Evolutionary conservation across 2,797 vertebrate genomes (phyloP).

Genomic region (Chaunax sp.): DNA sequence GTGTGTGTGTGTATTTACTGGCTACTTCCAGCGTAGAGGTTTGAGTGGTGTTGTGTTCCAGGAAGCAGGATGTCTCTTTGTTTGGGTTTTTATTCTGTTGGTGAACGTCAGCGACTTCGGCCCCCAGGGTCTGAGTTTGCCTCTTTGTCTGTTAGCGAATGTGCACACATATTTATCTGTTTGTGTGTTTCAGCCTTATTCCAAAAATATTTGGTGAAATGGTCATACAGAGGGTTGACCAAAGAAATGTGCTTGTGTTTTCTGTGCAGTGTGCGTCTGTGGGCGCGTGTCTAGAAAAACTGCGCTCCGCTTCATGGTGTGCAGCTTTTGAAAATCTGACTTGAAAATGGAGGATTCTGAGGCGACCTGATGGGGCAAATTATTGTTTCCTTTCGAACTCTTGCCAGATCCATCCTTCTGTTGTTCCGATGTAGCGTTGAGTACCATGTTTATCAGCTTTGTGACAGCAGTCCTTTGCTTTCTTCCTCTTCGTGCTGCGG

Average conservation of each 20-base stretch:
- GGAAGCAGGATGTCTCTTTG: conserved; percentile 83
- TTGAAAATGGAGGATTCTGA: too few relatives aligned
- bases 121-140: conserved; percentile 53
- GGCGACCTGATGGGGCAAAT: too few relatives aligned
- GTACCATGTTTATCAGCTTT: too few relatives aligned
- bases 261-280: neutral
- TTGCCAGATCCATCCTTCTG: too few relatives aligned
- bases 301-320: too few relatives aligned
- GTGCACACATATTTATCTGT: conserved; percentile 9
- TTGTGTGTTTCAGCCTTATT: conserved; percentile 29
- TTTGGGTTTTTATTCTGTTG: conserved; percentile 78
- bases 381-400: too few relatives aligned
- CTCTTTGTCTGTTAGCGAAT: conserved; percentile 44
- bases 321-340: too few relatives aligned
- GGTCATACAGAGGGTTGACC: conserved; percentile 9
- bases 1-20: conserved; percentile 44
- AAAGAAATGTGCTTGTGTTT: neutral
- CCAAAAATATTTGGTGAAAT: conserved; percentile 18
- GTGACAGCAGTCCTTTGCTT: too few relatives aligned
- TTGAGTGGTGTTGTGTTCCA: conserved; percentile 77
- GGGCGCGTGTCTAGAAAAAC: conserved; percentile 9
- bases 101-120: conserved; percentile 66
- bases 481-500: too few relatives aligned
- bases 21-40: conserved; percentile 62
- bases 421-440: too few relatives aligned